Conservation (phyloP, 2,888 invertebrate species). For the Philereme vetulata region DNA sequence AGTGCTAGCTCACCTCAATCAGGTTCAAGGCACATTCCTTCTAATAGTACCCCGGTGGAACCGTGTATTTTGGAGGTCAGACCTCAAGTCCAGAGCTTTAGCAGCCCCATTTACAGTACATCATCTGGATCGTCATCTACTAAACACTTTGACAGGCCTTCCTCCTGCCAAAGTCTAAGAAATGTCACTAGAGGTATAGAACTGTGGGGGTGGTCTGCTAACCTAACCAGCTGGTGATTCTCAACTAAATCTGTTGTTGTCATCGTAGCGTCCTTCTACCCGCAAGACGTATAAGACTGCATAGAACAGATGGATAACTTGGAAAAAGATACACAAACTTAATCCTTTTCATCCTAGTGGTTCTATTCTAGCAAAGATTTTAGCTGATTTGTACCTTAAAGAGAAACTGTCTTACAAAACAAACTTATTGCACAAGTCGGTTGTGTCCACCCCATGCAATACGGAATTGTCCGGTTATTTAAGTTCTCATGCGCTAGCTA, state of each 20-base stretch:
- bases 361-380: not conserved
- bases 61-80: constrained; percentile 10
- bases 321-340: no score
- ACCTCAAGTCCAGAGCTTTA: constrained; percentile 27
- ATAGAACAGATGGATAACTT: no score
- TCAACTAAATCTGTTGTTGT: constrained; percentile 1
- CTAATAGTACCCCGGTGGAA: constrained; percentile 13
- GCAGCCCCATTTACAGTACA: constrained; percentile 31
- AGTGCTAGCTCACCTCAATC: not conserved
- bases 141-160: not conserved
- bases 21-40: not conserved
- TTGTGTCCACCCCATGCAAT: no score
- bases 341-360: no score
- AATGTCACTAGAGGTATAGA: not conserved
- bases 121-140: not conserved
- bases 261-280: constrained; percentile 8
- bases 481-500: no score
- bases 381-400: no score
- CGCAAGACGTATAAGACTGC: constrained; percentile 4
- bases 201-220: not conserved
- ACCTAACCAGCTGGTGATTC: not conserved
- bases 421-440: no score
- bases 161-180: not conserved
- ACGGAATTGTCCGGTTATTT: no score
- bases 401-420: no score